Percentiles rank a stretch among this genome's conserved stretches.
Evolutionary conservation across 2,888 invertebrate genomes (phyloP).

Genomic region (Hylaea fasciaria): DNA sequence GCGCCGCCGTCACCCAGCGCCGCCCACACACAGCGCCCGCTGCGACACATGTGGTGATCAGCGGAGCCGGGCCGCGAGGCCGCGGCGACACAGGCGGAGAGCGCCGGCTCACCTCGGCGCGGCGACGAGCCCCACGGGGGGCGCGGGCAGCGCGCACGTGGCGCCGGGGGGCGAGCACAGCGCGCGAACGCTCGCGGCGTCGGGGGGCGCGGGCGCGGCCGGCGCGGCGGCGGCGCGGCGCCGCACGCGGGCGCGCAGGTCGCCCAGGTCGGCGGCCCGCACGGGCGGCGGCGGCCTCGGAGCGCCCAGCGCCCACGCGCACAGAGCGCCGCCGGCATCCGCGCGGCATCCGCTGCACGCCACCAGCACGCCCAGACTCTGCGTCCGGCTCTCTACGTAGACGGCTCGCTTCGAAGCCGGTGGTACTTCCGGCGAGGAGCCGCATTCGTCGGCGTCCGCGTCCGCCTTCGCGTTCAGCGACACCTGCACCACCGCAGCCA

Average conservation of each 20-base stretch:
- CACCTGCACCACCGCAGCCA: conserved; percentile 47
- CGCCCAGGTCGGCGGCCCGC: conserved; percentile 31
- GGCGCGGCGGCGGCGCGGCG: conserved; percentile 36
- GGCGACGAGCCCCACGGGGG: conserved; percentile 55
- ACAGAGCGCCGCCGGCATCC: conserved; percentile 46
- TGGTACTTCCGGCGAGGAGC: background rate
- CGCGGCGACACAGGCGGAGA: too few relatives aligned
- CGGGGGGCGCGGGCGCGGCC: conserved; percentile 38
- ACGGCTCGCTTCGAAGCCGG: background rate
- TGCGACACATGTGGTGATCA: conserved; percentile 34
- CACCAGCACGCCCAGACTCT: conserved; percentile 34
- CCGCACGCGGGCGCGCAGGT: conserved; percentile 37
- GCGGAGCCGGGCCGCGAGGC: background rate
- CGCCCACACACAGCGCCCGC: conserved; percentile 63
- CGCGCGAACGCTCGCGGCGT: conserved; percentile 56
- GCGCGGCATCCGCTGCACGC: conserved; percentile 31
- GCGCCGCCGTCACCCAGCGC: conserved; percentile 52
- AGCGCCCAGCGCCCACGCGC: conserved; percentile 52
- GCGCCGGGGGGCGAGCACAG: conserved; percentile 52
- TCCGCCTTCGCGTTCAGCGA: conserved; percentile 29
- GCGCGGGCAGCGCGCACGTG: conserved; percentile 38
- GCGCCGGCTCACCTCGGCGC: conserved; percentile 49
- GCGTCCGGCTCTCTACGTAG: background rate
- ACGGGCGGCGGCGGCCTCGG: conserved; percentile 46
- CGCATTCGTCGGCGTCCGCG: background rate